Evolutionary conservation across 2,113 vertebrate genomes (phyloP).

Genomic region (Cottus gobio): DNA sequence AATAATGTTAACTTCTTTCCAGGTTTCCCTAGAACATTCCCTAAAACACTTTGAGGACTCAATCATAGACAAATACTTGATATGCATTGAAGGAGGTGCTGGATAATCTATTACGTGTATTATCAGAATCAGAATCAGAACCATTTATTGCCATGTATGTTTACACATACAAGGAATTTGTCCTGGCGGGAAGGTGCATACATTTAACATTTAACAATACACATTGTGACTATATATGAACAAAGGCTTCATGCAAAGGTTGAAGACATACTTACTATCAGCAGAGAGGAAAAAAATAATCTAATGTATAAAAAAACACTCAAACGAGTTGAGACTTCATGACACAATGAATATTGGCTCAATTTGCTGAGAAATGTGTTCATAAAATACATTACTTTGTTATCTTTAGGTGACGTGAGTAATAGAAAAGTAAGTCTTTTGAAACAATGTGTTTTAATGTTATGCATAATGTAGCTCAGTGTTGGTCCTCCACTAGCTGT

Average conservation of each 20-base stretch:
- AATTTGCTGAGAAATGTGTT: slow-evolving; percentile 26
- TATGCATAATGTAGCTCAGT: slow-evolving; percentile 42
- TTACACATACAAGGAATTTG: too few species aligned
- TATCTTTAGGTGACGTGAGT: slow-evolving; percentile 4
- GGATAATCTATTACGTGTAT: background rate
- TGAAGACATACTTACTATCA: slow-evolving; percentile 21
- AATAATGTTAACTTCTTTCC: background rate
- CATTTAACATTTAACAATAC: too few species aligned
- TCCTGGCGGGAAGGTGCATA: too few species aligned
- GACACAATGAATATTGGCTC: slow-evolving; percentile 38
- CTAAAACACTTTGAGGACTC: background rate
- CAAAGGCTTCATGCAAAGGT: slow-evolving; percentile 18
- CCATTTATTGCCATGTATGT: too few species aligned
- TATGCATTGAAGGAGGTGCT: background rate
- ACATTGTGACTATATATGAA: slow-evolving; percentile 16
- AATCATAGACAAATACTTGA: slow-evolving; percentile 1
- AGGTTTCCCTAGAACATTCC: too few species aligned
- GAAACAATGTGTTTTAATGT: slow-evolving; percentile 41
- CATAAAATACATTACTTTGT: slow-evolving; percentile 6
- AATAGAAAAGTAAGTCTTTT: slow-evolving; percentile 27
- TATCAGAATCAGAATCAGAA: too few species aligned
- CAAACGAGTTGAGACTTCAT: slow-evolving; percentile 41
- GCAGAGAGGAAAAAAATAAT: slow-evolving; percentile 24
- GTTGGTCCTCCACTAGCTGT: slow-evolving; percentile 26
- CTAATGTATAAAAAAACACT: slow-evolving; percentile 20